Percentiles rank a stretch among this genome's conserved stretches.
phyloP scores from a whole-genome alignment of 1,140 invertebrate genomes.

The Melitaea cinxia region DNA sequence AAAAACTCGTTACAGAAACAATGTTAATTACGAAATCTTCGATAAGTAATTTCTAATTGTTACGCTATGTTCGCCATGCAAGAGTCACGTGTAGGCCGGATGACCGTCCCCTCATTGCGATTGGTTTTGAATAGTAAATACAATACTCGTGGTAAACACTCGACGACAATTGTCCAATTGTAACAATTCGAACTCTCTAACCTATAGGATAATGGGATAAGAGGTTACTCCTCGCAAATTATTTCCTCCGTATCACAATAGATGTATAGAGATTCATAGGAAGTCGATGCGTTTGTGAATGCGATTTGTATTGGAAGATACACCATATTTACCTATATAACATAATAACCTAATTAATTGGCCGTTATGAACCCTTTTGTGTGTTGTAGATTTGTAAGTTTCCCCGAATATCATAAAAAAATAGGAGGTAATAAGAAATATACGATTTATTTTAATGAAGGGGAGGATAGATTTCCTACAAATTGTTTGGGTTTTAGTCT shows the following conservation, averaged over 20 bases:
- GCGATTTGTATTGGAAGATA: not conserved
- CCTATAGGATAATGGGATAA: constrained; percentile 61
- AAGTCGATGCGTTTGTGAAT: constrained; percentile 13
- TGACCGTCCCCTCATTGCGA: constrained; percentile 13
- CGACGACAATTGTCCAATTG: constrained; percentile 69
- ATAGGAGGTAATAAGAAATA: no score
- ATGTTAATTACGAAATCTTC: constrained; percentile 22
- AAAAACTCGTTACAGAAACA: constrained; percentile 17
- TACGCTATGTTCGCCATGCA: constrained; percentile 19
- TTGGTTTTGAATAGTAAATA: constrained; percentile 51
- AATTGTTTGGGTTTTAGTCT: no score
- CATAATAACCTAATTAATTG: no score
- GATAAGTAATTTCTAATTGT: constrained; percentile 32
- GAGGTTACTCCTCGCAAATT: constrained; percentile 51
- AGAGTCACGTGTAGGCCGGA: constrained; percentile 19
- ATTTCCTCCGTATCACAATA: constrained; percentile 50
- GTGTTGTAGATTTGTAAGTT: no score
- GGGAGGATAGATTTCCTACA: no score
- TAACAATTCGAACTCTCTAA: constrained; percentile 55
- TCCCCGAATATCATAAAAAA: no score
- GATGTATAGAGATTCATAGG: constrained; percentile 19
- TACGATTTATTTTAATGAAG: no score
- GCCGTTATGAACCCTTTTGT: no score
- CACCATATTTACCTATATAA: no score
- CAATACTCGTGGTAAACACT: constrained; percentile 16